phyloP scores from a whole-genome alignment of 2,888 invertebrate genomes.

The Amblyjoppa proteus region DNA sequence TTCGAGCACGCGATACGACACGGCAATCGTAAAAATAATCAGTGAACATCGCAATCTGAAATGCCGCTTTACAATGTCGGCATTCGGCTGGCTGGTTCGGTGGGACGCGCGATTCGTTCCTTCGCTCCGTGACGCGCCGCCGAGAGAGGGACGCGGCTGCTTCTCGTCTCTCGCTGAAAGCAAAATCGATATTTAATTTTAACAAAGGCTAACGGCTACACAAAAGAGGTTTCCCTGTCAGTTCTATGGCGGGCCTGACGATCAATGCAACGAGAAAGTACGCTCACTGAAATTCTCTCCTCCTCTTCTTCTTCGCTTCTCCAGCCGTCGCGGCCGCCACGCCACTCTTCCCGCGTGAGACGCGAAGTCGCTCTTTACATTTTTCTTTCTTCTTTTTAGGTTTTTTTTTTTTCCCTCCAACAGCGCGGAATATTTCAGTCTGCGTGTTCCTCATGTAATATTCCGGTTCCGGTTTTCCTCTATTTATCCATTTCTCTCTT shows the following conservation, averaged over 20 bases:
- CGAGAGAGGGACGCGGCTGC: neutral
- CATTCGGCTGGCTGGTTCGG: neutral
- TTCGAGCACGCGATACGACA: no score
- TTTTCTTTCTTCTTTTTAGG: neutral
- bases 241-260: slow-evolving; percentile 34
- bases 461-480: neutral
- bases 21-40: no score
- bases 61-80: neutral
- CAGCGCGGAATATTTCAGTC: slow-evolving; percentile 45
- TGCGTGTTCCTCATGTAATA: slow-evolving; percentile 8
- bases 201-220: slow-evolving; percentile 73
- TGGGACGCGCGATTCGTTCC: neutral
- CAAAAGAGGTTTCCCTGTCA: slow-evolving; percentile 72
- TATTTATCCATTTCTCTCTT: slow-evolving; percentile 23
- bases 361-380: slow-evolving; percentile 11
- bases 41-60: neutral
- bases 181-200: slow-evolving; percentile 81
- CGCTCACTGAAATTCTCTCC: slow-evolving; percentile 40
- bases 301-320: neutral
- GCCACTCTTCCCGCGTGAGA: slow-evolving; percentile 54
- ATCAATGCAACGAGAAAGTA: slow-evolving; percentile 68
- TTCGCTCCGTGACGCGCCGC: slow-evolving; percentile 6
- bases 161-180: slow-evolving; percentile 60
- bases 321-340: slow-evolving; percentile 25
- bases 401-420: slow-evolving; percentile 4